Base-by-base conservation (phyloP, 2,113 vertebrate genomes). In the Varanus komodoensis region DNA sequence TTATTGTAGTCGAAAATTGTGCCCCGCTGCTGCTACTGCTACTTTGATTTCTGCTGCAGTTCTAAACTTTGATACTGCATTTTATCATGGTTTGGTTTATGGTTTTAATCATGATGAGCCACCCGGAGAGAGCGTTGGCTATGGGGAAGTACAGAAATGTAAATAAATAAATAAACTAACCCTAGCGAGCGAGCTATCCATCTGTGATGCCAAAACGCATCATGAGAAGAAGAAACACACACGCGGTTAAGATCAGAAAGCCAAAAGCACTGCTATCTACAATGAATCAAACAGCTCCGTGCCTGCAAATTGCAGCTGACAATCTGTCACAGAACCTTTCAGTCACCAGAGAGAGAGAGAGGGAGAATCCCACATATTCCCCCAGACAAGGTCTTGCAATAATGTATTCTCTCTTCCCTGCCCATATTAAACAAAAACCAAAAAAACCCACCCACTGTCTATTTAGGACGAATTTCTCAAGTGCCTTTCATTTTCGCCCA, bases 271-370 rank as follows among this genome's bases (percentile, higher is more conserved):
- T 71, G 27, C 27, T 64, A 38, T 69, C 87, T 32, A 15, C n/a
- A 44, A 19, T 85, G 83, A 71, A 85, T 34, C 12, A 27, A 81
- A 48, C 7, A 14, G 11, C 7, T 25, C 32, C n/a, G 32, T n/a
- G 57, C 15, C n/a, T 71, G 48, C 64, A 80, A 81, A 38, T 88
- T n/a, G 6, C 11, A 52, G 75, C 61, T 81, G 78, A 81, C 9
- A n/a, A 69, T 69, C 78, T 54, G 87, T 71, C 87, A 88, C 29
- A 77, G 73, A 77, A 75, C 74, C 64, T 34, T 88, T 88, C 78
- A 68, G 25, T 80, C 86, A 81, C 48, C 78, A 7, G 2, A 27
- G 61, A 67, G 77, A 52, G 27, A 79, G 29, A 27, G 61, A 68
- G 61, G 34, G 17, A 80, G 29, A 68, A 79, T 79, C 68, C 64